phyloP scores from a whole-genome alignment of 2,113 vertebrate species.

The Takifugu flavidus region DNA sequence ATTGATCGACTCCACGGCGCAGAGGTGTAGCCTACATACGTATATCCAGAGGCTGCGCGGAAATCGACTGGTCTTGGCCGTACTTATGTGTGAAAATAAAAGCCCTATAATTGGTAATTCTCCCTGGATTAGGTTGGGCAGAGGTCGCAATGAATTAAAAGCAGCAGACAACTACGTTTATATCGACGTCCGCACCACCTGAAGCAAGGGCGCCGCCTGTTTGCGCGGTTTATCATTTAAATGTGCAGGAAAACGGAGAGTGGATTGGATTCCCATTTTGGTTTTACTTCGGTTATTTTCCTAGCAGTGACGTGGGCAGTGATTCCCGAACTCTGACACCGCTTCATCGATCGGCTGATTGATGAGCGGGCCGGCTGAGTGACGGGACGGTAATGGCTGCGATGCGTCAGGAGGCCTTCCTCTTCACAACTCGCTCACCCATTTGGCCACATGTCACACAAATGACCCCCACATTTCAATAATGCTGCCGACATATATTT shows the following conservation, averaged over 20 bases:
- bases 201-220: neutral
- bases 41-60: constrained; percentile 10
- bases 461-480: constrained; percentile 2
- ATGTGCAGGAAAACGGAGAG: neutral
- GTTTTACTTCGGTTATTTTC: neutral
- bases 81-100: constrained; percentile 34
- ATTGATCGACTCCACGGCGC: constrained; percentile 30
- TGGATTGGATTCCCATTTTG: constrained; percentile 1
- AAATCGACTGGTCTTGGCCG: constrained; percentile 16
- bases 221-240: neutral
- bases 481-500: neutral
- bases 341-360: constrained; percentile 1
- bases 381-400: neutral
- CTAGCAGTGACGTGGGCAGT: neutral
- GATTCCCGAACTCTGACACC: neutral
- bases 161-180: constrained; percentile 3
- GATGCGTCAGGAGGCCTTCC: too few relatives aligned
- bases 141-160: constrained; percentile 29
- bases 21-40: neutral
- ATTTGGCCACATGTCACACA: too few relatives aligned
- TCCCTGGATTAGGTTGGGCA: constrained; percentile 13
- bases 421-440: too few relatives aligned
- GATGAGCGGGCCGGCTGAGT: neutral
- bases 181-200: constrained; percentile 7
- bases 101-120: constrained; percentile 24